Evolutionary conservation across 92 coral and sea anemone species (phyloP).

Genomic region (Porites lobata): DNA sequence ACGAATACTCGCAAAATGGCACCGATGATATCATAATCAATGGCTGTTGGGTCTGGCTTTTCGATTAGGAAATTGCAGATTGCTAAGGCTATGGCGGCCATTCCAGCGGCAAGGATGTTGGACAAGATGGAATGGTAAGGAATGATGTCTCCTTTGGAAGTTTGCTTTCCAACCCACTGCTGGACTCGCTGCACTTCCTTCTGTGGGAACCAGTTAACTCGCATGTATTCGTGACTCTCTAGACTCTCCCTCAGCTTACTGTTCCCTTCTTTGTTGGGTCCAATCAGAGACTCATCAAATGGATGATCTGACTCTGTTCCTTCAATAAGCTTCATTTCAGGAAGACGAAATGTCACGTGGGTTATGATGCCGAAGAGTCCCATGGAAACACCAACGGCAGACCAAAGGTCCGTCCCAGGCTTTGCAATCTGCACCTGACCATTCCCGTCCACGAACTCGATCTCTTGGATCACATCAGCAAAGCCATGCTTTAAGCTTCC

Average conservation of each 20-base stretch:
- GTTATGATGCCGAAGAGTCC: conserved; percentile 80
- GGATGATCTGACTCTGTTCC: conserved; percentile 51
- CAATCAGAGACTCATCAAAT: conserved; percentile 56
- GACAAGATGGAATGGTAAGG: conserved; percentile 43
- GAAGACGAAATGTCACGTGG: conserved; percentile 72
- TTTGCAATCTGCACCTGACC: conserved; percentile 45
- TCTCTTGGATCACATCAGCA: conserved; percentile 71
- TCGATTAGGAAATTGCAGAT: conserved; percentile 57
- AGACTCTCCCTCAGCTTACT: conserved; percentile 61
- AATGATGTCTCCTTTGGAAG: background rate
- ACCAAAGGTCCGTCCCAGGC: conserved; percentile 58
- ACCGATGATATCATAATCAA: conserved; percentile 50
- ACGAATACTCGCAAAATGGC: conserved; percentile 39
- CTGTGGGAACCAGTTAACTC: conserved; percentile 80
- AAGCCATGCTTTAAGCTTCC: conserved; percentile 75
- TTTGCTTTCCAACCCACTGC: conserved; percentile 72
- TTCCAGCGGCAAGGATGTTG: conserved; percentile 28
- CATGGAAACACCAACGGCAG: conserved; percentile 85
- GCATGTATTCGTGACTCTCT: conserved; percentile 63
- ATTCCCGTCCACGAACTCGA: conserved; percentile 75
- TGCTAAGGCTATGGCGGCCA: conserved; percentile 60
- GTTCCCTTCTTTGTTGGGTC: conserved; percentile 41
- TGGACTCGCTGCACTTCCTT: conserved; percentile 59
- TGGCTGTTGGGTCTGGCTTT: conserved; percentile 2
- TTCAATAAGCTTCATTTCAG: conserved; percentile 31